phyloP scores from a whole-genome alignment of 2,113 vertebrate genomes.

The Scortum barcoo region DNA sequence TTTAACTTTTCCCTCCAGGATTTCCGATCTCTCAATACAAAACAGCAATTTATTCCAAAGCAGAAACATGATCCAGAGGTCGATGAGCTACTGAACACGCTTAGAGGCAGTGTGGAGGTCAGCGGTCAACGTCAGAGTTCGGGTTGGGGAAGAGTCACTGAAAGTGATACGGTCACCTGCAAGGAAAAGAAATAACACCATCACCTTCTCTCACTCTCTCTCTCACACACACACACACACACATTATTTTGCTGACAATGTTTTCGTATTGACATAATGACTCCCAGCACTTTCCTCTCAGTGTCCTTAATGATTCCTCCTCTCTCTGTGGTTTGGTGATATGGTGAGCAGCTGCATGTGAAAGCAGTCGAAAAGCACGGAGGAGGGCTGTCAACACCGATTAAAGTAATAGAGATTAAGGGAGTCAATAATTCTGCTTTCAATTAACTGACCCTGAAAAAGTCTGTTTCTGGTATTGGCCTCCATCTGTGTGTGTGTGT shows the following conservation, averaged over 20 bases:
- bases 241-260: background rate
- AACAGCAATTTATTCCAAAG: slow-evolving; percentile 25
- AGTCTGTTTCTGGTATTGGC: slow-evolving; percentile 26
- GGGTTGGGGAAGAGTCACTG: background rate
- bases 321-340: background rate
- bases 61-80: slow-evolving; percentile 23
- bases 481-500: slow-evolving; percentile 28
- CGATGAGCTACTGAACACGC: background rate
- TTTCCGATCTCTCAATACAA: background rate
- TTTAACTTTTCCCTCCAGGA: too few species aligned
- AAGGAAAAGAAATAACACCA: background rate
- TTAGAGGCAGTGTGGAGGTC: slow-evolving; percentile 12
- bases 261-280: background rate
- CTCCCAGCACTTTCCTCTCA: background rate
- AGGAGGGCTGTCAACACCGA: background rate
- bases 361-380: slow-evolving; percentile 13
- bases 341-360: background rate
- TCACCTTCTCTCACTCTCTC: background rate
- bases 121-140: slow-evolving; percentile 35
- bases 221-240: background rate
- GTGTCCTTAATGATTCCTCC: background rate
- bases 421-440: slow-evolving; percentile 33
- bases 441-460: slow-evolving; percentile 38
- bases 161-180: slow-evolving; percentile 14
- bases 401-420: background rate